Percentiles rank a stretch among this genome's conserved stretches.
Evolutionary conservation across 2,797 vertebrate genomes (phyloP).

Genomic region (Argentina silus): DNA sequence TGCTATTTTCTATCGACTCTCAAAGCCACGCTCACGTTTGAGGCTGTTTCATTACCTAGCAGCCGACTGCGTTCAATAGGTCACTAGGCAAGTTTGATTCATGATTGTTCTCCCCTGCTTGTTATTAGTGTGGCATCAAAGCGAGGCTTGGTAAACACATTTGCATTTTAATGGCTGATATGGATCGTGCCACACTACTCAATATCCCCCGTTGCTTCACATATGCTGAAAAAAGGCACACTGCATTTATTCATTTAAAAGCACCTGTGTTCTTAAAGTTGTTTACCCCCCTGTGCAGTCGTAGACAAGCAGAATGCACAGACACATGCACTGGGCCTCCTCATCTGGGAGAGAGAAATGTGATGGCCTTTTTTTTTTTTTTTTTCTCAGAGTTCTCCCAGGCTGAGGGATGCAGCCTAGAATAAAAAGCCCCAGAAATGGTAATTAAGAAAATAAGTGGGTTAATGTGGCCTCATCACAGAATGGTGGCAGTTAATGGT

Average conservation of each 20-base stretch:
- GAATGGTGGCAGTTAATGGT: conserved; percentile 59
- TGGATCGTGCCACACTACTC: conserved; percentile 65
- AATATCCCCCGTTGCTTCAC: conserved; percentile 46
- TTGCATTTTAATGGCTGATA: conserved; percentile 79
- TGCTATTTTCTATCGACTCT: conserved; percentile 61
- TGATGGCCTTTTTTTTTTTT: conserved; percentile 4
- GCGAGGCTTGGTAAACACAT: conserved; percentile 69
- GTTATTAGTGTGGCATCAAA: conserved; percentile 71
- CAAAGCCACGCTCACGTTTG: conserved; percentile 57
- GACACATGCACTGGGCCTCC: not conserved
- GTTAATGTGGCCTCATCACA: conserved; percentile 63
- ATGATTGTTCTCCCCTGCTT: conserved; percentile 70
- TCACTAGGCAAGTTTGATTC: conserved; percentile 69
- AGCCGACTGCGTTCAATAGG: conserved; percentile 58
- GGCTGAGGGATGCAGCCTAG: conserved; percentile 30
- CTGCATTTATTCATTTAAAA: conserved; percentile 45
- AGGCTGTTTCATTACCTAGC: conserved; percentile 69
- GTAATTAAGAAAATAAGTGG: conserved; percentile 65
- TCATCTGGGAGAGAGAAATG: not conserved
- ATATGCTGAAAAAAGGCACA: conserved; percentile 31
- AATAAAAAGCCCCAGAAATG: conserved; percentile 43
- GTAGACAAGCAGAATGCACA: not conserved
- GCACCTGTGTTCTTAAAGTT: conserved; percentile 6
- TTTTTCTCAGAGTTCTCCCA: conserved; percentile 17
- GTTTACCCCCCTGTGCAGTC: not conserved